phyloP scores from a whole-genome alignment of 2,113 vertebrate genomes.

The Prolemur simus region DNA sequence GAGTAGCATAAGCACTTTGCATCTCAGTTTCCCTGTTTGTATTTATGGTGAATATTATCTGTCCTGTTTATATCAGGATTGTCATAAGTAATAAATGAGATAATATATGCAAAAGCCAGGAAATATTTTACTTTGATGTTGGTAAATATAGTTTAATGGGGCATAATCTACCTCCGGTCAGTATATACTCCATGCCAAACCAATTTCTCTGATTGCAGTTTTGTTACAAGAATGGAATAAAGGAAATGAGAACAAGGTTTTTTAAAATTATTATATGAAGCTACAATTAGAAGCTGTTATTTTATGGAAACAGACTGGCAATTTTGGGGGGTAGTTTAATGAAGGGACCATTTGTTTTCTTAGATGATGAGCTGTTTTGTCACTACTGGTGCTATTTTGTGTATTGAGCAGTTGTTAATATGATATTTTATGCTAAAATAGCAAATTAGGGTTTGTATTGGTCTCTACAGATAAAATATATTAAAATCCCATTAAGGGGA shows the following conservation, averaged over 20 bases:
- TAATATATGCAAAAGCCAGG: background rate
- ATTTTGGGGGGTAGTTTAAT: background rate
- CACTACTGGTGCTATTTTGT: background rate
- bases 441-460: constrained; percentile 42
- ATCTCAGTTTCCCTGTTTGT: background rate
- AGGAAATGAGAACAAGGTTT: background rate
- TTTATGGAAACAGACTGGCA: background rate
- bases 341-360: background rate
- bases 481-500: constrained; percentile 68
- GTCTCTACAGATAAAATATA: constrained; percentile 51
- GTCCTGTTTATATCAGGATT: background rate
- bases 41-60: background rate
- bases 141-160: background rate
- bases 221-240: background rate
- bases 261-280: background rate
- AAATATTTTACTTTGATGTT: background rate
- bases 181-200: background rate
- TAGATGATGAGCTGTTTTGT: background rate
- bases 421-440: constrained; percentile 51
- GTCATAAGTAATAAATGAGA: background rate
- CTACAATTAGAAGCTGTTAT: background rate
- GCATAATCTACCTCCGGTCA: background rate
- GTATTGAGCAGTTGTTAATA: constrained; percentile 41
- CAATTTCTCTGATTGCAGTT: background rate
- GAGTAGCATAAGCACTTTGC: background rate